phyloP scores from a whole-genome alignment of 2,797 vertebrate genomes.

The Cyprinella venusta region DNA sequence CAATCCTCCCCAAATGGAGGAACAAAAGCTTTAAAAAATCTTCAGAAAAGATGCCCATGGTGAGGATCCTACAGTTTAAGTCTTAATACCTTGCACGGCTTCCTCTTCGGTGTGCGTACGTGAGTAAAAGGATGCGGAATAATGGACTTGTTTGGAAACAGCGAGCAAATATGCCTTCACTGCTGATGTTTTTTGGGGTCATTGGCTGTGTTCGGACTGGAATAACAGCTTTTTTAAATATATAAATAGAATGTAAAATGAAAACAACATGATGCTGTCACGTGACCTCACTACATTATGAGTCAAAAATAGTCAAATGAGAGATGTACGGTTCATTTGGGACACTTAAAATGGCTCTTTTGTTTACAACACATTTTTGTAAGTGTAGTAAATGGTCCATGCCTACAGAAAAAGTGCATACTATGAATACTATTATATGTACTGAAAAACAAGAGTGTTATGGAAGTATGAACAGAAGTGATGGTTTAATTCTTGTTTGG shows the following conservation, averaged over 20 bases:
- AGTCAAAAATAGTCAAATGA: not conserved
- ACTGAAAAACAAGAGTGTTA: not conserved
- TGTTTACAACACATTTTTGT: not conserved
- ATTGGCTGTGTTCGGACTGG: not conserved
- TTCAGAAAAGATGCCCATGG: not conserved
- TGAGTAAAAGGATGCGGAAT: not conserved
- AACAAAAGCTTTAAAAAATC: constrained; percentile 34
- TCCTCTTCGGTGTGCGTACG: not conserved
- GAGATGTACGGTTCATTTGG: not conserved
- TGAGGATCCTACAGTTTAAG: constrained; percentile 16
- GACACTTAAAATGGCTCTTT: not conserved
- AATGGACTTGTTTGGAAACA: constrained; percentile 32
- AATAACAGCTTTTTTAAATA: not conserved
- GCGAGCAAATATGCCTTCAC: constrained; percentile 7
- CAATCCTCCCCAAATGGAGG: constrained; percentile 21
- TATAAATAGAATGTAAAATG: not conserved
- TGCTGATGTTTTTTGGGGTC: not conserved
- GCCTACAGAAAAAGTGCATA: not conserved
- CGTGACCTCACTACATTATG: not conserved
- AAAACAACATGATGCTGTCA: not conserved
- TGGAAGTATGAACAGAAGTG: not conserved
- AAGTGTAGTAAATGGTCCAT: not conserved
- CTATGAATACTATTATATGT: not conserved
- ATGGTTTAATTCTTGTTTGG: not conserved
- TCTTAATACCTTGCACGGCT: not conserved